phyloP scores from a whole-genome alignment of 2,113 vertebrate species.

The Melanerpes formicivorus region DNA sequence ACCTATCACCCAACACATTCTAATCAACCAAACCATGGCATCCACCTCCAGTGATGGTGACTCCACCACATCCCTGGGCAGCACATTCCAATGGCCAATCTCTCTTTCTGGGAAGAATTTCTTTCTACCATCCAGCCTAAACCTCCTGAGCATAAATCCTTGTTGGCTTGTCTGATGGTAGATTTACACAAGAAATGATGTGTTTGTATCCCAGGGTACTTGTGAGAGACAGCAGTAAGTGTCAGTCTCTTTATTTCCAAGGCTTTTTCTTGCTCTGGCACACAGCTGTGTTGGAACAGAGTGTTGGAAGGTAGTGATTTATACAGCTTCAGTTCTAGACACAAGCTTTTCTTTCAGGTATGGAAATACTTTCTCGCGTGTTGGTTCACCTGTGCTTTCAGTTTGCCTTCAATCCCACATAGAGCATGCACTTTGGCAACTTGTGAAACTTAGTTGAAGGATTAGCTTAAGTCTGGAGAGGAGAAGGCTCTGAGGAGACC shows the following conservation, averaged over 20 bases:
- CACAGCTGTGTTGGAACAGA: too few species aligned
- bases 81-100: too few species aligned
- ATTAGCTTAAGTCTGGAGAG: too few species aligned
- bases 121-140: too few species aligned
- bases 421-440: background rate
- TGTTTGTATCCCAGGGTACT: background rate
- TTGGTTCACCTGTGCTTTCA: background rate
- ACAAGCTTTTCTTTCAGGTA: background rate
- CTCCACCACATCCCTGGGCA: too few species aligned
- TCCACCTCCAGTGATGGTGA: too few species aligned
- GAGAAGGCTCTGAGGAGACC: too few species aligned
- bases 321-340: background rate
- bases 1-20: too few species aligned
- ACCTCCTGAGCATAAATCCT: background rate
- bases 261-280: background rate
- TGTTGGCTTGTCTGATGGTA: background rate
- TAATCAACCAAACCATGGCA: too few species aligned
- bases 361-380: background rate
- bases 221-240: background rate
- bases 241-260: background rate
- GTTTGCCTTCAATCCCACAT: background rate
- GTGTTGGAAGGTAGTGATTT: background rate
- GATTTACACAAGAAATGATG: background rate
- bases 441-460: background rate
- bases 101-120: too few species aligned